Evolutionary conservation across 2,113 vertebrate genomes (phyloP).

Genomic region (Acrocephalus arundinaceus): DNA sequence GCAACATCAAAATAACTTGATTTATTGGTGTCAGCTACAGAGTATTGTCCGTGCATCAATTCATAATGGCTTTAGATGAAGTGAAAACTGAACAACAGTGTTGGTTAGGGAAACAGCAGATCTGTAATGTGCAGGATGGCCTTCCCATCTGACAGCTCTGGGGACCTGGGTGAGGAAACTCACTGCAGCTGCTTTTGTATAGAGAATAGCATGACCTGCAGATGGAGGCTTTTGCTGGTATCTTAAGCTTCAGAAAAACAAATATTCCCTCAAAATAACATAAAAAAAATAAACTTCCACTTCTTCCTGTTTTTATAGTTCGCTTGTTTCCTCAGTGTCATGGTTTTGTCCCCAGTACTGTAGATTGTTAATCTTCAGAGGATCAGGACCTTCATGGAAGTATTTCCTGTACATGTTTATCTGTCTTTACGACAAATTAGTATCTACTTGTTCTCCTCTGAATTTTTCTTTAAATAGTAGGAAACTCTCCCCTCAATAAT

Average conservation of each 20-base stretch:
- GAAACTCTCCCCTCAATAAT: slow-evolving; percentile 22
- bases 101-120: neutral
- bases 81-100: neutral
- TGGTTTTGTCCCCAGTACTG: slow-evolving; percentile 70
- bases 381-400: slow-evolving; percentile 76
- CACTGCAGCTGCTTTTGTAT: slow-evolving; percentile 56
- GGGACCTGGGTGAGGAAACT: slow-evolving; percentile 56
- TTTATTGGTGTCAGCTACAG: neutral
- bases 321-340: slow-evolving; percentile 74
- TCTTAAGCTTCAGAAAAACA: slow-evolving; percentile 73
- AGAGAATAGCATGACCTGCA: slow-evolving; percentile 60
- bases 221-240: slow-evolving; percentile 68
- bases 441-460: slow-evolving; percentile 48
- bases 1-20: neutral
- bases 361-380: slow-evolving; percentile 76
- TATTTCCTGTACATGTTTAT: slow-evolving; percentile 82
- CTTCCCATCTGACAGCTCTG: slow-evolving; percentile 29
- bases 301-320: slow-evolving; percentile 81
- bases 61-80: neutral
- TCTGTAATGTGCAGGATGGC: slow-evolving; percentile 27
- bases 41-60: neutral
- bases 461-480: slow-evolving; percentile 69
- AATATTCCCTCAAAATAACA: slow-evolving; percentile 80
- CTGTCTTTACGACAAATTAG: slow-evolving; percentile 53
- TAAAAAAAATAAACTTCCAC: slow-evolving; percentile 71